Evolutionary conservation across 2,888 invertebrate species (phyloP), one percentile per base, ranked within the genome.

Genomic region (Melinaea menophilus): DNA sequence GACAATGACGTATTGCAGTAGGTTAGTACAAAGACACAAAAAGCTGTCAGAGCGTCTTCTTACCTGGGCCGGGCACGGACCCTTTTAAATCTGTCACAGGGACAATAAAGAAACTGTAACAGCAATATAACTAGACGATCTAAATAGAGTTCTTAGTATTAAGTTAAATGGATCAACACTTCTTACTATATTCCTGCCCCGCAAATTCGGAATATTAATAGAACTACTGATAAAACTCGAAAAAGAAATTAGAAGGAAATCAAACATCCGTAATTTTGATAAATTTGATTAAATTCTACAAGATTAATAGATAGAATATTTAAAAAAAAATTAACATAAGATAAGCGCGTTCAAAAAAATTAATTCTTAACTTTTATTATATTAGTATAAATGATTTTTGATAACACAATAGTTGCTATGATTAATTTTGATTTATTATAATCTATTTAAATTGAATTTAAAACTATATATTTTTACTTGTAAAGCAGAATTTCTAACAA

Each of bases 1-100:
- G 89, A 90, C 89, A 87, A 84, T 81, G 89, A 89, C 80, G 76
- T 79, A 90, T 88, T 75, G 84, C 77, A 74, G 73, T 79, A 81
- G 77, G 80, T 77, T 75, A 69, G 69, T 73, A 85, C 85, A 86
- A 86, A 66, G 71, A 68, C 79, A 83, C 85, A 88, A 84, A 87
- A 85, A 81, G 68, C 71, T 72, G 75, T 65, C 78, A 82, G 65
- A 73, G 71, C 77, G 79, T 80, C 81, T 76, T 78, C 76, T 85
- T 88, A 86, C 84, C 84, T 87, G 86, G 80, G 77, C 78, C 62
- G 70, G 78, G 79, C 82, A 80, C 73, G 76, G 77, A 75, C 74
- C 76, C 76, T 82, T 84, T 83, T 80, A 78, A 83, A 86, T 82
- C 79, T 84, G 83, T 85, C 83, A 85, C 81, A 79, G 73, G 65